Evolutionary conservation across 2,113 vertebrate genomes (phyloP).

Genomic region (Epinephelus fuscoguttatus): DNA sequence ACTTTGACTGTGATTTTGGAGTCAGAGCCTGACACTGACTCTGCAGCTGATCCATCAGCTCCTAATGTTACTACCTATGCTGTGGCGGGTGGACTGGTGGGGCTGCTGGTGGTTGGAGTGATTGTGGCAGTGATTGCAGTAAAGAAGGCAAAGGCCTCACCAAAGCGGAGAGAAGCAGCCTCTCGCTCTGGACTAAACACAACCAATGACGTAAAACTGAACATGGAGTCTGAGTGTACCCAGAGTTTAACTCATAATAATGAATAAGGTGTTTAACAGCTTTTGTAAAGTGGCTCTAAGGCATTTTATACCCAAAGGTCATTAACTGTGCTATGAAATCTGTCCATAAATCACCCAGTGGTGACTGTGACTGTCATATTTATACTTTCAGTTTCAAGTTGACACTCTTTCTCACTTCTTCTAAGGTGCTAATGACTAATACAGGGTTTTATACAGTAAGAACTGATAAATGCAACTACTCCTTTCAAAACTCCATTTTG

Average conservation of each 20-base stretch:
- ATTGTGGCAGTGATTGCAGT: conserved; percentile 33
- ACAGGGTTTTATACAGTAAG: background rate
- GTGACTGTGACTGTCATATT: background rate
- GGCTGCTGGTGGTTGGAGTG: conserved; percentile 42
- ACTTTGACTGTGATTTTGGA: conserved; percentile 4
- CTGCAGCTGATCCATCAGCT: background rate
- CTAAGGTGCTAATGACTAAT: background rate
- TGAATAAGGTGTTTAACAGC: background rate
- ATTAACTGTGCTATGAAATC: background rate
- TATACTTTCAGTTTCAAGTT: conserved; percentile 9
- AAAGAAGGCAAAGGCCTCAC: conserved; percentile 31
- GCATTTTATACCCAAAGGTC: background rate
- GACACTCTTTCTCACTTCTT: rapidly evolving
- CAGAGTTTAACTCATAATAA: conserved; percentile 22
- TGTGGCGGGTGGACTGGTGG: conserved; percentile 33
- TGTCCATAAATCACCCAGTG: background rate
- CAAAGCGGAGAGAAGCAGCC: background rate
- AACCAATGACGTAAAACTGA: background rate
- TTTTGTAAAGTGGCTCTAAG: background rate
- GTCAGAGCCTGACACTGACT: background rate
- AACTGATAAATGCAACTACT: background rate
- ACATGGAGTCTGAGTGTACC: conserved; percentile 6
- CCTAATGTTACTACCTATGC: background rate
- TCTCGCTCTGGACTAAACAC: background rate
- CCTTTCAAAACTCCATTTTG: background rate